Conservation (phyloP, 2,113 vertebrate species). For the Mungos mungo region DNA sequence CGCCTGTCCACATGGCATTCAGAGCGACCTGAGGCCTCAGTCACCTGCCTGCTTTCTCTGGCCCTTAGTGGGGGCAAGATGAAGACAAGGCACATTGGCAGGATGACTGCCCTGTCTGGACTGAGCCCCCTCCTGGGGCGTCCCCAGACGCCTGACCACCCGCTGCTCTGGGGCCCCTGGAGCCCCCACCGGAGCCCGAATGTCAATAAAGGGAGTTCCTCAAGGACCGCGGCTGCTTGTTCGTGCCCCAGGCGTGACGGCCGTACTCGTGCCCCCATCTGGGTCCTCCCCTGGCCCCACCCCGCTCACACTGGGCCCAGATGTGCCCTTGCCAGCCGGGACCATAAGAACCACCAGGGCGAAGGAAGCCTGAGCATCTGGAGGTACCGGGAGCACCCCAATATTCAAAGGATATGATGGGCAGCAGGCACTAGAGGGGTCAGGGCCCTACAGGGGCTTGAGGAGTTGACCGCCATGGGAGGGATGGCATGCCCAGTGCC, state of each 20-base stretch:
- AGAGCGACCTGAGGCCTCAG: not conserved
- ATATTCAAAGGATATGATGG: rapidly evolving
- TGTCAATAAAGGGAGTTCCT: not conserved
- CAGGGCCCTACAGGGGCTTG: not conserved
- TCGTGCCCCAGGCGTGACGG: not conserved
- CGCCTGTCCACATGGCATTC: no score
- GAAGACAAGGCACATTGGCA: not conserved
- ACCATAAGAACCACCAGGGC: no score
- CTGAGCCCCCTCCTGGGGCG: not conserved
- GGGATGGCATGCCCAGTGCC: not conserved
- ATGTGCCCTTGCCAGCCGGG: not conserved
- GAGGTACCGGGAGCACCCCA: not conserved
- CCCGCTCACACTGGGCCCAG: not conserved
- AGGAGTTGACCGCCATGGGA: not conserved
- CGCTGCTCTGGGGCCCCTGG: not conserved
- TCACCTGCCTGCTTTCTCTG: not conserved
- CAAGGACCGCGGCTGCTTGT: not conserved
- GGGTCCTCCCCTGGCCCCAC: not conserved
- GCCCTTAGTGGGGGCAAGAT: not conserved
- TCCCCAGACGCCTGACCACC: not conserved
- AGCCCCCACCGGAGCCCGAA: not conserved
- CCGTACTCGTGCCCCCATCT: no score
- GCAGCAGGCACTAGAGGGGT: not conserved
- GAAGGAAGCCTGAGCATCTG: not conserved
- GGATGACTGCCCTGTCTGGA: not conserved